phyloP scores from a whole-genome alignment of 2,888 invertebrate genomes.

The Phortica okadai region DNA sequence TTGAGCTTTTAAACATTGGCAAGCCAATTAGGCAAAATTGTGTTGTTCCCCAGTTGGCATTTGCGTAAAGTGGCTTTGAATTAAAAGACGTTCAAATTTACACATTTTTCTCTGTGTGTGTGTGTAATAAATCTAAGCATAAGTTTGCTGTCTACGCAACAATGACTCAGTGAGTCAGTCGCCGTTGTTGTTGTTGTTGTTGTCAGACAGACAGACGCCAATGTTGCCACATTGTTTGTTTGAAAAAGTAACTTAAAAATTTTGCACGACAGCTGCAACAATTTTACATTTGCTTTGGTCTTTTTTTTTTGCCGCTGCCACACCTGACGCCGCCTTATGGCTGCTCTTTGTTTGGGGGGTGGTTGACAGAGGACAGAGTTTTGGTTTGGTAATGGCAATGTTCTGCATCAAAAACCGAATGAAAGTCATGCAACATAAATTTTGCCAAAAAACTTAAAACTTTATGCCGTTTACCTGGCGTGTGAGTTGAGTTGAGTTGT shows the following conservation, averaged over 20 bases:
- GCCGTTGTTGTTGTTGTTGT: neutral
- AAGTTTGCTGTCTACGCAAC: neutral
- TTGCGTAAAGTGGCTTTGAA: neutral
- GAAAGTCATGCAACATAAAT: slow-evolving; percentile 70
- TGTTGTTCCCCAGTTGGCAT: slow-evolving; percentile 11
- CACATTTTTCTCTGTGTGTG: neutral
- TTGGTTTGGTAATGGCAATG: neutral
- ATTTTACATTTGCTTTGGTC: neutral
- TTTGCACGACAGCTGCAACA: slow-evolving; percentile 9
- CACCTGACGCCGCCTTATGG: slow-evolving; percentile 52
- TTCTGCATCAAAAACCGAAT: slow-evolving; percentile 15
- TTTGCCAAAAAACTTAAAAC: slow-evolving; percentile 54
- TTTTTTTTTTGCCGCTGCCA: neutral
- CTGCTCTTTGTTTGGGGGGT: no score
- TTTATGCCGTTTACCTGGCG: neutral
- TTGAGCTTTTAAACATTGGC: neutral
- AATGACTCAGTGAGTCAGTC: neutral
- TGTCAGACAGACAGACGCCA: neutral
- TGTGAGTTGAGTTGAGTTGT: neutral
- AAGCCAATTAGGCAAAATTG: slow-evolving; percentile 4
- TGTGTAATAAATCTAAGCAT: slow-evolving; percentile 13
- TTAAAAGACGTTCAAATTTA: neutral
- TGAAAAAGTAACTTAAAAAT: neutral
- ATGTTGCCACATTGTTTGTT: slow-evolving; percentile 13
- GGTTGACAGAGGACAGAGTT: no score